Base-by-base conservation (phyloP, 1,140 invertebrate species). In the Neelides sp. region DNA sequence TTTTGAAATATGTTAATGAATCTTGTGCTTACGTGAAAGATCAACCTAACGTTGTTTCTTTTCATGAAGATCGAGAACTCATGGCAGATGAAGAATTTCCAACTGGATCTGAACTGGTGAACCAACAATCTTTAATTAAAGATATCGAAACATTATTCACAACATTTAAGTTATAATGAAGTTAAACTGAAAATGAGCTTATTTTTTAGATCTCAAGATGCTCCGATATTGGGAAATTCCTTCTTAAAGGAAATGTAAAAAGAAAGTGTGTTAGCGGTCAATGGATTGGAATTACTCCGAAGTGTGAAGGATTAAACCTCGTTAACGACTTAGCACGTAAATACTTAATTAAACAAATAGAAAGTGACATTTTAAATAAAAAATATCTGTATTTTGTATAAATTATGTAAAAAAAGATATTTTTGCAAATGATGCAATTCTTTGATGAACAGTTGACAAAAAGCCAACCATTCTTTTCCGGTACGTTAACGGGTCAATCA, bases 401-500 rank as follows among this genome's bases (percentile, higher is more conserved):
- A 12, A 17, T 8, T 19, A 40, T 10, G 7, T 12, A 40, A 40
- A 19, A 40, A 40, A 19, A 37, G n/a, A 37, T 5, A n/a, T 5
- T 5, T 15, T 7, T 37, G 4, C 20, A 13, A 15, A 13, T 37
- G 5, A 37, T 15, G n/a, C 35, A 15, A 7, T 52, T 23, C 20
- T 23, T 51, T 32, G 22, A 35, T 51, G 47, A 55, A 7, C 62
- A 84, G 81, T 87, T 76, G 83, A 87, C 57, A 86, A 86, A 65
- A 78, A 83, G 0, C 85, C 85, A 0, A 88, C 85, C 3, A 85
- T 89, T 48, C 65, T 88, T 19, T 86, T 88, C 64, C 71, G 85
- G 1, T 80, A 86, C 66, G 76, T 81, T 37, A 68, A 79, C 24
- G 85, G 85, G 0, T 83, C 84, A 0, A 88, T 88, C 48, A 83